These are phyloP conservation scores for Lithobates pipiens DNA, from an alignment of 2,797 vertebrate species.

Conservation along the genomic window DNA sequence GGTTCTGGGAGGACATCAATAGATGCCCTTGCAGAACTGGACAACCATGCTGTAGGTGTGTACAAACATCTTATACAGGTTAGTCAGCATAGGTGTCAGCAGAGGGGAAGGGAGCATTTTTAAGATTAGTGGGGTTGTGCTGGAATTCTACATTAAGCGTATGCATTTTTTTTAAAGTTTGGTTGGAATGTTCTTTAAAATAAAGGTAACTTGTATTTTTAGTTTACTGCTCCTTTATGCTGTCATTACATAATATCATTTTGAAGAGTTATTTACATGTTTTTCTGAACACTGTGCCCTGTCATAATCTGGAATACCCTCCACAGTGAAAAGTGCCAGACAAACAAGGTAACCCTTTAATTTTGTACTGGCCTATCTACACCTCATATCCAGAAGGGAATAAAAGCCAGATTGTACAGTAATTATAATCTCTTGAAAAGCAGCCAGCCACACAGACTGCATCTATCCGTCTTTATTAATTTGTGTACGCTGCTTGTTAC, in stretches of 20 bases:
- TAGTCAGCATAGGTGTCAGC: too few species aligned
- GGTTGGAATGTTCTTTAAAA: not conserved
- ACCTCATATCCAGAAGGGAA: conserved; percentile 75
- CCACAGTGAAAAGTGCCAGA: conserved; percentile 74
- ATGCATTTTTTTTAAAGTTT: not conserved
- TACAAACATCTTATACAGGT: too few species aligned
- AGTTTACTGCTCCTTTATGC: conserved; percentile 3
- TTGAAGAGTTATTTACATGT: conserved; percentile 1
- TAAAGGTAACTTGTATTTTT: not conserved
- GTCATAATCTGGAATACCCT: conserved; percentile 72
- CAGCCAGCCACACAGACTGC: conserved; percentile 73
- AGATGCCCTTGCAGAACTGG: too few species aligned
- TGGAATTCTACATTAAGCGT: too few species aligned
- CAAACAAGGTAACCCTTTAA: conserved; percentile 72
- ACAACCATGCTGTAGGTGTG: too few species aligned
- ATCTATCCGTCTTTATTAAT: conserved; percentile 78
- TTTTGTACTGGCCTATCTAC: conserved; percentile 73
- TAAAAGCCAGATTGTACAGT: conserved; percentile 84
- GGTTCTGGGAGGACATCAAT: too few species aligned
- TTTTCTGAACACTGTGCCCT: conserved; percentile 67
- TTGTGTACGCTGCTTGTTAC: conserved; percentile 75
- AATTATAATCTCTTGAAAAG: conserved; percentile 79
- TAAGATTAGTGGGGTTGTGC: too few species aligned
- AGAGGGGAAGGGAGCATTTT: too few species aligned
- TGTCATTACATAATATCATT: conserved; percentile 37